A percentile compares a stretch with the other conserved stretches of the same genome.
Evolutionary conservation across 2,113 vertebrate species (phyloP).

Genomic region (Mus pahari): DNA sequence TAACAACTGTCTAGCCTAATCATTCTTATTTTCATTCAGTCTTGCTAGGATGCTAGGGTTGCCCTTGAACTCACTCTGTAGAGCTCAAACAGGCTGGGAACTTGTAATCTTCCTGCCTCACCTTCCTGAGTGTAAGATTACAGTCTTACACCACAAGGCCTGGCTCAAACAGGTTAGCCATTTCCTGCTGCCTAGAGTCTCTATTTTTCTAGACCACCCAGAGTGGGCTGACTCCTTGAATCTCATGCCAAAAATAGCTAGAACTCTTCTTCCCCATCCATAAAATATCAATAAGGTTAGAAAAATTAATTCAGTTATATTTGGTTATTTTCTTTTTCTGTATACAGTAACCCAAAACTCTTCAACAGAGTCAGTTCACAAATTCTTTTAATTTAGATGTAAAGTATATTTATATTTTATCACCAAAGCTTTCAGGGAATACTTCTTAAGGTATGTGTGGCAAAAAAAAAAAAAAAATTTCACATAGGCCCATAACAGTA

Average conservation of each 20-base stretch:
- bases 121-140: neutral
- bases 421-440: slow-evolving; percentile 18
- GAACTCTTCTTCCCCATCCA: slow-evolving; percentile 8
- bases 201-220: slow-evolving; percentile 46
- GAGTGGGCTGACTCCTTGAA: neutral
- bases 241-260: slow-evolving; percentile 36
- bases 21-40: neutral
- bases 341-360: neutral
- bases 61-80: neutral
- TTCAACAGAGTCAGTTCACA: neutral
- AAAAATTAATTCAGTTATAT: slow-evolving; percentile 51
- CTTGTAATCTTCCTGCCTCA: neutral
- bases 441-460: neutral
- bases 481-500: neutral
- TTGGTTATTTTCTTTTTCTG: slow-evolving; percentile 31
- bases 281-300: neutral
- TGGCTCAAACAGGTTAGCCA: neutral
- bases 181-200: neutral
- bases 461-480: neutral
- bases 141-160: neutral
- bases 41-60: neutral
- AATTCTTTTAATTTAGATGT: slow-evolving; percentile 14
- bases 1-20: neutral
- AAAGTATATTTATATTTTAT: slow-evolving; percentile 41
- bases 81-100: neutral